phyloP scores from a whole-genome alignment of 2,113 vertebrate species.

The Coregonus clupeaformis region DNA sequence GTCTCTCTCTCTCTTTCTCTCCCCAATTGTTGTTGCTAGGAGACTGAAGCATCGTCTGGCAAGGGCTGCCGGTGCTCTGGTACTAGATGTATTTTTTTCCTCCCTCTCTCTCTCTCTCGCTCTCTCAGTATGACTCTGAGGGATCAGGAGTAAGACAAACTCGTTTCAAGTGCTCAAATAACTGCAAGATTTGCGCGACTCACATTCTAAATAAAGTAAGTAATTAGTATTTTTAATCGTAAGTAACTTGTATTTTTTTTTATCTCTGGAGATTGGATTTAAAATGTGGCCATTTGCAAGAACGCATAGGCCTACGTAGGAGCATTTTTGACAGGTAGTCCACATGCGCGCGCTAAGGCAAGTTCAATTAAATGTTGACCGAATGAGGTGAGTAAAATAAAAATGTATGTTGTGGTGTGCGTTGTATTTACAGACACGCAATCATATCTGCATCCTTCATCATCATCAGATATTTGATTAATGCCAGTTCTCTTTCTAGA shows the following conservation, averaged over 20 bases:
- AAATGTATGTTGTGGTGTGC: background rate
- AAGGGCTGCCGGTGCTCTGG: constrained; percentile 66
- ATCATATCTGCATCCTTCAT: too few relatives aligned
- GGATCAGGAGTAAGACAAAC: constrained; percentile 71
- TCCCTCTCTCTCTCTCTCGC: constrained; percentile 3
- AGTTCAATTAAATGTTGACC: background rate
- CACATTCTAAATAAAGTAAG: constrained; percentile 60
- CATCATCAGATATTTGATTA: too few relatives aligned
- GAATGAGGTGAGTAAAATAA: background rate
- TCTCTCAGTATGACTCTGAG: constrained; percentile 63
- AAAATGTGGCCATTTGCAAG: too few relatives aligned
- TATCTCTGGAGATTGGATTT: background rate
- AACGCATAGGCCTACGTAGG: too few relatives aligned
- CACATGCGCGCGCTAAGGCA: background rate
- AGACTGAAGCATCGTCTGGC: constrained; percentile 84
- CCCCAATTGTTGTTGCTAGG: constrained; percentile 83
- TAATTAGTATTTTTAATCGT: constrained; percentile 41
- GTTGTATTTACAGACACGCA: background rate
- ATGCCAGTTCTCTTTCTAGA: too few relatives aligned
- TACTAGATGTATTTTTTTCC: constrained; percentile 54
- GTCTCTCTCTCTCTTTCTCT: background rate
- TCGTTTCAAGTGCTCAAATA: constrained; percentile 51
- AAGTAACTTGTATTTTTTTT: constrained; percentile 30
- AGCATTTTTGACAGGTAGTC: background rate
- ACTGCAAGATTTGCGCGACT: constrained; percentile 53